Conservation (phyloP, 2,888 invertebrate species). For the Catocala nupta region DNA sequence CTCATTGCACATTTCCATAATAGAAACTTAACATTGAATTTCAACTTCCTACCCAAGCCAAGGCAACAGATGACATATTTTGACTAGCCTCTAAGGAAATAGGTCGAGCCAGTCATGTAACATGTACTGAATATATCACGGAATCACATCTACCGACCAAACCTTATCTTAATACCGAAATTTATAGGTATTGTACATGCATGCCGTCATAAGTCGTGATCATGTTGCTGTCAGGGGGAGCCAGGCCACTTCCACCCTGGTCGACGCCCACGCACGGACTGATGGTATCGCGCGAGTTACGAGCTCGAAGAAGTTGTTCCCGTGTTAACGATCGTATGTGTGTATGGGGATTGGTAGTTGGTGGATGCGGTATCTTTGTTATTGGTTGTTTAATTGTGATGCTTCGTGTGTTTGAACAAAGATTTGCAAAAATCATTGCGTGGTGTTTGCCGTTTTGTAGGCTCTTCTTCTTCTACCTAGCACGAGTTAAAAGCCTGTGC, state of each 20-base stretch:
- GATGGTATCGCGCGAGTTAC: constrained; percentile 65
- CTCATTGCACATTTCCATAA: too few relatives aligned
- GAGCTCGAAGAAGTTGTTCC: constrained; percentile 55
- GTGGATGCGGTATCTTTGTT: constrained; percentile 30
- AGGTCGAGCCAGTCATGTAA: constrained; percentile 8
- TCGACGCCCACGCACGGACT: constrained; percentile 52
- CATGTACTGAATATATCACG: constrained; percentile 36
- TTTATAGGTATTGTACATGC: constrained; percentile 58
- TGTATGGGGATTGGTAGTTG: constrained; percentile 10
- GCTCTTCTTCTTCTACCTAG: too few relatives aligned
- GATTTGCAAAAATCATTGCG: too few relatives aligned
- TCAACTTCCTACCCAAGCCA: background rate
- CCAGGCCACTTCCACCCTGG: constrained; percentile 44
- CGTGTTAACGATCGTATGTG: constrained; percentile 53
- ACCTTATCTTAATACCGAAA: constrained; percentile 67
- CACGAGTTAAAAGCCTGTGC: too few relatives aligned
- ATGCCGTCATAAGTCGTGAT: constrained; percentile 67
- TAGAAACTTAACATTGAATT: too few relatives aligned
- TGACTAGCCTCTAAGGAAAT: constrained; percentile 9
- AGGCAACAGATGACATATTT: constrained; percentile 1
- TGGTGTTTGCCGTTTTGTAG: too few relatives aligned
- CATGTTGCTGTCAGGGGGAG: constrained; percentile 43
- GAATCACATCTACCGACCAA: constrained; percentile 39
- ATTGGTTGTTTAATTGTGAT: too few relatives aligned
- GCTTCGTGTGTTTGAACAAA: too few relatives aligned